phyloP scores from a whole-genome alignment of 1,140 invertebrate genomes.

The Diprion similis region DNA sequence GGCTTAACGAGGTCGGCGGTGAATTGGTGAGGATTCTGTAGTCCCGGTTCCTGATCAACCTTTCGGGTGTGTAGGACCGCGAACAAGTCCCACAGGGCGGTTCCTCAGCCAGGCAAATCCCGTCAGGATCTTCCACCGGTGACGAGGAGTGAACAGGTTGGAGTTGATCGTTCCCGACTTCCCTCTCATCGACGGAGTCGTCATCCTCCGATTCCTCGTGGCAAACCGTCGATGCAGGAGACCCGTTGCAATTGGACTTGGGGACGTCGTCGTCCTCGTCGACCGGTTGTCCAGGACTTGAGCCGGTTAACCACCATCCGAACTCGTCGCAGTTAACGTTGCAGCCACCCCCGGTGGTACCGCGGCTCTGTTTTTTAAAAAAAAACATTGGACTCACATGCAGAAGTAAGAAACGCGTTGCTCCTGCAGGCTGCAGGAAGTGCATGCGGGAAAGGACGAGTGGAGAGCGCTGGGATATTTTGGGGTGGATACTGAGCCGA shows the following conservation, averaged over 20 bases:
- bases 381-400: background rate
- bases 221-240: constrained; percentile 26
- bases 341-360: background rate
- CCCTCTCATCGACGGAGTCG: constrained; percentile 12
- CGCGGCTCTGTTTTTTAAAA: background rate
- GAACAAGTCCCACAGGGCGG: background rate
- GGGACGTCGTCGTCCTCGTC: constrained; percentile 22
- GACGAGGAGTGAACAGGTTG: too few species aligned
- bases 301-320: constrained; percentile 49
- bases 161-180: background rate
- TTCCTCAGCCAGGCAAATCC: background rate
- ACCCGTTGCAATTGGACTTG: constrained; percentile 17
- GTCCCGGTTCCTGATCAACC: constrained; percentile 45
- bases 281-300: constrained; percentile 14
- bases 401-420: too few species aligned
- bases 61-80: constrained; percentile 49
- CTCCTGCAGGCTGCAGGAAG: too few species aligned
- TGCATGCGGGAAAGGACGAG: too few species aligned
- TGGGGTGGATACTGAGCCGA: too few species aligned
- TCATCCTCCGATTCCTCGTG: constrained; percentile 38
- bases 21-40: constrained; percentile 50
- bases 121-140: too few species aligned
- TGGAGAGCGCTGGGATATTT: too few species aligned
- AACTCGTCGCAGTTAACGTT: constrained; percentile 36
- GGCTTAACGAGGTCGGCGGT: constrained; percentile 33